Evolutionary conservation across 2,113 vertebrate species (phyloP), one percentile per base, ranked within the genome.

Genomic region (Psittacula cyanocephala): DNA sequence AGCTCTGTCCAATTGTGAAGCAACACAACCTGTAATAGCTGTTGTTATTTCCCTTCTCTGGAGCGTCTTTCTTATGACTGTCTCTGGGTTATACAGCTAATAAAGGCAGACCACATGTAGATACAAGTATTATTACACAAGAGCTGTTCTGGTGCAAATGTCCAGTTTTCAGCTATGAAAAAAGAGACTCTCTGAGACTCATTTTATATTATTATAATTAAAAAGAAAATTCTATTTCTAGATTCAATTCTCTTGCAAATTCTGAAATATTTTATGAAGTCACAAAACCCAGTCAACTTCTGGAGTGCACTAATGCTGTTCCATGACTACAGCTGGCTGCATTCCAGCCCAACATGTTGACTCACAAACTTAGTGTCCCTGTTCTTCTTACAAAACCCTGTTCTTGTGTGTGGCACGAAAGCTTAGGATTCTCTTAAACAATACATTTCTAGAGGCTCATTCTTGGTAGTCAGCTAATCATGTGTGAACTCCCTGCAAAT

Each of bases 391-490:
- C 43, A 88, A 82, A 93, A 76, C 28, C n/a, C 62, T 90, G 41
- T 15, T 63, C 67, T 60, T 50, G 9, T 39, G 7, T 70, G 64
- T 71, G 88, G 88, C 72, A 86, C 80, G 91, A 85, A 71, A 91
- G 72, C n/a, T 84, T 50, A 63, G 62, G 78, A 69, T 84, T 93
- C 74, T 62, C 74, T 81, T 62, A 68, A 89, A 81, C 65, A 90
- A 93, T 75, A 55, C 13, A 55, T 49, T 86, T 93, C 60, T 88
- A 22, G 13, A 89, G 6, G 59, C 71, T 77, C 2, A 2, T 25
- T 89, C 68, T 64, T 65, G 37, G 53, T 43, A 92, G 86, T 75
- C 88, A 91, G 65, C 89, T 95, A 83, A 89, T 67, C 68, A 90
- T 10, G 64, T 37, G 47, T 62, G 88, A 96, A 84, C 60, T 92